Evolutionary conservation across 2,797 vertebrate species (phyloP), one percentile per base, ranked within the genome.

Genomic region (Pelobates cultripes): DNA sequence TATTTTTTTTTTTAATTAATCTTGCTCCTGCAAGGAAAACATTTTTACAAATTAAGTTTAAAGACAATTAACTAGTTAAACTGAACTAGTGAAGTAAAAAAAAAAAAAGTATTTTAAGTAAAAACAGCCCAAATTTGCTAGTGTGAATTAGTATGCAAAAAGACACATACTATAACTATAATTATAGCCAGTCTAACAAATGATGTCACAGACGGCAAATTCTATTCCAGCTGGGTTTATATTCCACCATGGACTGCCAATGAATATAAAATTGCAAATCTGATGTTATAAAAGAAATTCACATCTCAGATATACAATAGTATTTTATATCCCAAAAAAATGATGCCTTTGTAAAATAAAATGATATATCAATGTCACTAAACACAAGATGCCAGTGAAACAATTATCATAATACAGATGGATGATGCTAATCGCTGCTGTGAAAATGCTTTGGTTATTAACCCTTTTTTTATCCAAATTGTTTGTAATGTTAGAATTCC

Each of bases 281-380:
- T 51, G 64, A 55, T 79, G 70, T 44, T 17, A 40, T 4, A 44
- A 71, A 75, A 41, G 42, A 75, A n/a, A 74, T 69, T 40, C 66
- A 55, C 70, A 71, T 68, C 70, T n/a, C 42, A 72, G n/a, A 71
- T 73, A 80, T 43, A 73, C 70, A 66, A 28, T 28, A 28, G 28
- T 44, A 13, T 55, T 66, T 9, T 41, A 73, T 72, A 71, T 77
- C 57, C 68, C 14, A 66, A 71, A 51, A 51, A 51, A 51, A 51
- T 14, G 70, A 72, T 66, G 73, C 53, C 57, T 73, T 77, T 66
- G 45, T 72, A 14, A 57, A 42, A 77, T 77, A 72, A 82, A 70
- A 70, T 41, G 66, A 67, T 60, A 64, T 77, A 68, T 42, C 80
- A 82, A 77, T 66, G 68, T 75, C 67, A 71, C 71, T 45, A 57